Conservation (phyloP, 1,140 invertebrate species). For the Fopius arisanus region DNA sequence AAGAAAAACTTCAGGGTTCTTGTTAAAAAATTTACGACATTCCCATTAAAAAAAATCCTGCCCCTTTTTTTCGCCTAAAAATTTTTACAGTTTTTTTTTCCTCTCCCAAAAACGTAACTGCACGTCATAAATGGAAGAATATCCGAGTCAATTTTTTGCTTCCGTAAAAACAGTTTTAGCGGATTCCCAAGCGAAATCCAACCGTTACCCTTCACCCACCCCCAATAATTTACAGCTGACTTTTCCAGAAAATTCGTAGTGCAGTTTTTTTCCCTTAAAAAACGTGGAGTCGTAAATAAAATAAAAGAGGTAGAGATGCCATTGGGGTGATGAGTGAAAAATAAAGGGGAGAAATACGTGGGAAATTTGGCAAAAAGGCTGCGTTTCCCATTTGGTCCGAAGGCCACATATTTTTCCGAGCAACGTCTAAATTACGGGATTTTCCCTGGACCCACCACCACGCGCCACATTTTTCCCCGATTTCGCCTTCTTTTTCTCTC, state of each 20-base stretch:
- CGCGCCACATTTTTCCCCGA: constrained; percentile 10
- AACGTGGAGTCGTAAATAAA: neutral
- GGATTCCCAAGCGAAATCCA: neutral
- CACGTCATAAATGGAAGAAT: neutral
- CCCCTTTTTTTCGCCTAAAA: neutral
- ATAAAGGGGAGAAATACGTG: neutral
- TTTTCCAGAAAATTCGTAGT: neutral
- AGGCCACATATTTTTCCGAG: constrained; percentile 22
- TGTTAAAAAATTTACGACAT: neutral
- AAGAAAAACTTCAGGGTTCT: neutral
- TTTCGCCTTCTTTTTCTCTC: neutral
- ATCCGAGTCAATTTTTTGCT: neutral
- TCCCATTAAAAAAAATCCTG: neutral
- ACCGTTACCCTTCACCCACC: neutral
- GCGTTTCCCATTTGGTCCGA: neutral
- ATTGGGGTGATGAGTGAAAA: neutral
- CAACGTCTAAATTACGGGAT: constrained; percentile 42
- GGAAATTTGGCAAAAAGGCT: constrained; percentile 8
- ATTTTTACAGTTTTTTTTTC: neutral
- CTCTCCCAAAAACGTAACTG: neutral
- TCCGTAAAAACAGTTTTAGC: neutral
- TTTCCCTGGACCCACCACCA: constrained; percentile 39
- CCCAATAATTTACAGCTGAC: neutral
- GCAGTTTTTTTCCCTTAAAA: neutral
- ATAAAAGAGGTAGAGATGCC: neutral